Percentiles rank a stretch among this genome's conserved stretches.
Evolutionary conservation across 2,113 vertebrate species (phyloP).

Genomic region (Marmota monax): DNA sequence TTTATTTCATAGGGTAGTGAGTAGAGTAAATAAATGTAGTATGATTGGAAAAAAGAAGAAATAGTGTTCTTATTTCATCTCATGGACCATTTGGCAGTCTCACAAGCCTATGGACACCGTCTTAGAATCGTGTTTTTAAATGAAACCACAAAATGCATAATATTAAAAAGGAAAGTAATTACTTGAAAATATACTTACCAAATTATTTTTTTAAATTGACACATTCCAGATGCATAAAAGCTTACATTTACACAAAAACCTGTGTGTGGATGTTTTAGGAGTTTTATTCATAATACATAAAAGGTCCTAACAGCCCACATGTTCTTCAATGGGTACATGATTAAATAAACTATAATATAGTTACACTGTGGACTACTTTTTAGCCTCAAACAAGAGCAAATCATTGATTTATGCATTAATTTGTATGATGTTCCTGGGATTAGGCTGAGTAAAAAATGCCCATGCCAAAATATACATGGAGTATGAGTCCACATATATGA

Average conservation of each 20-base stretch:
- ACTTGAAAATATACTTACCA: not conserved
- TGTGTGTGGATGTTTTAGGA: not conserved
- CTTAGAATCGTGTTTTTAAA: not conserved
- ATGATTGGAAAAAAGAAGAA: conserved; percentile 23
- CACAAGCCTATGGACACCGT: not conserved
- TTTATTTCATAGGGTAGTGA: not conserved
- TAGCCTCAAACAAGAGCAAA: not conserved
- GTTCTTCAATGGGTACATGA: not conserved
- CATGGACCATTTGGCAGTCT: not conserved
- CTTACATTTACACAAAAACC: not conserved
- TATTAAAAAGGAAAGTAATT: conserved; percentile 19
- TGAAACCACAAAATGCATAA: not conserved
- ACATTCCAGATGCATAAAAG: not conserved
- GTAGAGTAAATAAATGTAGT: not conserved
- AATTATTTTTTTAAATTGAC: not conserved
- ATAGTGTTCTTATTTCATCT: not conserved
- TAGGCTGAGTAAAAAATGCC: not conserved
- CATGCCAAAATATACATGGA: not conserved
- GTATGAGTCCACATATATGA: not conserved
- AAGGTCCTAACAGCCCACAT: not conserved
- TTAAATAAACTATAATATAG: not conserved
- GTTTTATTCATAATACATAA: not conserved
- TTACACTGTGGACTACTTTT: not conserved
- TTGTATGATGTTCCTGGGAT: not conserved
- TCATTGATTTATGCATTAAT: not conserved